Conservation (phyloP, 2,888 invertebrate genomes). For the Keiferia lycopersicella region DNA sequence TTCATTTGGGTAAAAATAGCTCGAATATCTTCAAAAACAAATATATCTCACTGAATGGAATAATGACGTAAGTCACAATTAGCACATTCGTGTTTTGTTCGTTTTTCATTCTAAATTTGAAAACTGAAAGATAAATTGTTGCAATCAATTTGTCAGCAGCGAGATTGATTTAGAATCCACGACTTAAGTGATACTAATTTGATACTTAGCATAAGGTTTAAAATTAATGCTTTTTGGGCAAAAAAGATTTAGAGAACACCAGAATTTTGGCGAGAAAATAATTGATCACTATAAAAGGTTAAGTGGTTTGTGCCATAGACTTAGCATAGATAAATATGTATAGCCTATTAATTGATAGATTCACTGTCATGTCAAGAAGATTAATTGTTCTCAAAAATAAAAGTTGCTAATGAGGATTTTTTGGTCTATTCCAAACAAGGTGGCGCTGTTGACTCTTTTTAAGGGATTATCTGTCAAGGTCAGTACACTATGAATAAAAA, state of each 20-base stretch:
- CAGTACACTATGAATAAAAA: no score
- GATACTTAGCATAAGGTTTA: slow-evolving; percentile 1
- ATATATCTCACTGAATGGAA: neutral
- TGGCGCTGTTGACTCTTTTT: no score
- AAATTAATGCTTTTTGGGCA: neutral
- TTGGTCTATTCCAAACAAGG: no score
- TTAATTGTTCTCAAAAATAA: neutral
- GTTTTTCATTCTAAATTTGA: slow-evolving; percentile 1
- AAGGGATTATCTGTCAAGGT: no score
- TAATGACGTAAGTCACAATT: slow-evolving; percentile 2
- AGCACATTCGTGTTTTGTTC: neutral
- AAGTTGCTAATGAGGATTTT: neutral
- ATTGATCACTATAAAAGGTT: neutral
- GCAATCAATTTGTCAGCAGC: slow-evolving; percentile 24
- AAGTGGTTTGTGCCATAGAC: neutral
- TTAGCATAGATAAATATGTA: neutral
- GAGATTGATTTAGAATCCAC: slow-evolving; percentile 17
- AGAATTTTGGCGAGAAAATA: slow-evolving; percentile 8
- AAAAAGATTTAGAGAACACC: neutral
- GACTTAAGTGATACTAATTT: slow-evolving; percentile 24
- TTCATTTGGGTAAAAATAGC: no score
- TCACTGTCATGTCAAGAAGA: neutral
- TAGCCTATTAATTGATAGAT: neutral
- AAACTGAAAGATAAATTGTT: slow-evolving; percentile 9
- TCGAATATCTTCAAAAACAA: no score